Base-by-base conservation (phyloP, 2,113 vertebrate species). In the Mugil cephalus region DNA sequence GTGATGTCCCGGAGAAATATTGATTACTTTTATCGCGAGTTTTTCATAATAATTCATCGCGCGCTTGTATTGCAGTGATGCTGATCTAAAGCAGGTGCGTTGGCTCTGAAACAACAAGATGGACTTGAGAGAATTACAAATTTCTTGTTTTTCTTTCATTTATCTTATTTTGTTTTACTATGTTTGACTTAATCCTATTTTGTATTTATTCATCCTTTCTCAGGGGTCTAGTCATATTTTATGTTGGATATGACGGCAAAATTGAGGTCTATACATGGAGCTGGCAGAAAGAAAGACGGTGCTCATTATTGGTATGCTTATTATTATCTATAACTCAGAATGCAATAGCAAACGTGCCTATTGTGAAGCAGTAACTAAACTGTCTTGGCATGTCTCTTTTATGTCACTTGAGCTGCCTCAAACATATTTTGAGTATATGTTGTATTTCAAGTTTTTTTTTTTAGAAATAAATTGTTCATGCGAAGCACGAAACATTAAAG, bases 1-100 rank as follows among this genome's bases (percentile, higher is more conserved):
- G 87, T 86, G 76, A 91, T 61, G 73, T 81, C 68, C 52, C 17
- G 45, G 24, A 42, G 50, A 58, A 77, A 73, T 87, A 75, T 82
- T 79, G 79, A 81, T 85, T 76, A 67, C 74, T 63, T 48, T 61
- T n/a, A 55, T 30, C 24, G 5, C 24, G 24, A 30, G 24, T 30
- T 30, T 30, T 30, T 30, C 15, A 45, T 30, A 47, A 43, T 47
- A 46, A 42, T n/a, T n/a, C n/a, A n/a, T 77, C 14, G 50, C 10
- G 17, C 40, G 62, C 50, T 17, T 17, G 15, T 9, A 30, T 60
- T 34, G 34, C 6, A 48, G 4, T 66, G 9, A 59, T 13, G 15
- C 1, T 60, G 21, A 6, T 54, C 7, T 14, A 6, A 53, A 11
- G 15, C 4, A 5, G 36, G 18, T 12, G 21, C 4, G 5, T 2